Base-by-base conservation (phyloP, 2,797 vertebrate species). In the Platyrinchus mystaceus region DNA sequence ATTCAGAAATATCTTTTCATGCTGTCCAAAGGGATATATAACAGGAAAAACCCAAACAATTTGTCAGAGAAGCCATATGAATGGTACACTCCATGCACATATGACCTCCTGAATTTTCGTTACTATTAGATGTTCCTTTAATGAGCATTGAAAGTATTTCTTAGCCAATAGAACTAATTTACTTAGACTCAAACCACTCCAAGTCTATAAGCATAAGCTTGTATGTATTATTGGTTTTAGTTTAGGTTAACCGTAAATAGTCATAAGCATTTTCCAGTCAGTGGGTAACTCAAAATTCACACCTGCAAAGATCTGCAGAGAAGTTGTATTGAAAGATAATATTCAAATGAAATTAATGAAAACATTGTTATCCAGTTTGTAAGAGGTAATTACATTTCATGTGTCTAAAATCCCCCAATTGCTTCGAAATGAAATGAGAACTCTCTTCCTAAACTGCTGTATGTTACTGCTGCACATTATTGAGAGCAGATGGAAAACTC, bases 311-410 rank as follows among this genome's bases (percentile, higher is more conserved):
- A 12, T 74, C 58, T 90, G 34, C 58, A 66, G 56, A 79, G 30
- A 9, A 83, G 13, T 81, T 87, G 20, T 64, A 94, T 68, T 62
- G 20, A 84, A 90, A 92, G 59, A 44, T 59, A 87, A 88, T 71
- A 73, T 67, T 60, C 14, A 89, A 84, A 66, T 44, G 5, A 87
- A 93, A 91, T 82, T 89, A 91, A 87, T 87, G 66, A 93, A 96
- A 91, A 3, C 34, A 84, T 78, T 82, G 36, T 90, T 94, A 75
- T 41, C 32, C 27, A 27, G 22, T 93, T 94, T 87, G 52, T 59
- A 87, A 91, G 68, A 85, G 24, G n/a, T 55, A 94, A 89, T 89
- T 94, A 56, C 8, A 66, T 92, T 93, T 94, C 76, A 70, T 34
- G 28, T 91, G 32, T 66, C 60, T 93, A 88, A 94, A 95, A 92